phyloP scores from a whole-genome alignment of 2,888 invertebrate genomes.

The Dasypogon diadema region DNA sequence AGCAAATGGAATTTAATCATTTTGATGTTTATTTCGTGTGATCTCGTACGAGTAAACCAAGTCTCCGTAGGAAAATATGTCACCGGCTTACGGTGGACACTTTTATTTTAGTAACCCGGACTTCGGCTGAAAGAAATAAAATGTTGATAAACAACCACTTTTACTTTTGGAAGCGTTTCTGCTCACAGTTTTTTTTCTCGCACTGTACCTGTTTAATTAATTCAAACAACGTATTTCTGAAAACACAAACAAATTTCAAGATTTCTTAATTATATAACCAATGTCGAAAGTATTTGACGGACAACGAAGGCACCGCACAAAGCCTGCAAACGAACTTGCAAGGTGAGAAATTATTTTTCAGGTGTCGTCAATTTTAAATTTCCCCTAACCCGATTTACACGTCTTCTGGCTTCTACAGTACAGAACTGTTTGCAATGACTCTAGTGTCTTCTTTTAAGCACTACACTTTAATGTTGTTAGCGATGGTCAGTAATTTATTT shows the following conservation, averaged over 20 bases:
- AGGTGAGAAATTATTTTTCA: too few species aligned
- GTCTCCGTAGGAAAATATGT: too few species aligned
- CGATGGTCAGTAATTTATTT: too few species aligned
- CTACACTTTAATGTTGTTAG: too few species aligned
- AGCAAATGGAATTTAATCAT: constrained; percentile 50
- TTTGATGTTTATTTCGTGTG: constrained; percentile 3
- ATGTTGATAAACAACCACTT: constrained; percentile 19
- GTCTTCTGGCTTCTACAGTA: neutral
- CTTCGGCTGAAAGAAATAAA: neutral
- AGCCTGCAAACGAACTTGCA: neutral
- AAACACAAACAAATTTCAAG: neutral
- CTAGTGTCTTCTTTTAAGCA: too few species aligned
- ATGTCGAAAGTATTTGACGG: constrained; percentile 14
- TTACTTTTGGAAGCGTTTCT: constrained; percentile 31
- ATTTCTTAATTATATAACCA: constrained; percentile 41
- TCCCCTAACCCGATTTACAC: constrained; percentile 14
- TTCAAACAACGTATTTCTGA: neutral
- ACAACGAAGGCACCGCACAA: neutral
- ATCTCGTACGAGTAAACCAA: too few species aligned
- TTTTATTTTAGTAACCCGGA: too few species aligned
- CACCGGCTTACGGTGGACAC: too few species aligned
- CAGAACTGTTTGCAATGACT: neutral
- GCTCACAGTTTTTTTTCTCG: neutral
- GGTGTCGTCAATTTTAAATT: neutral
- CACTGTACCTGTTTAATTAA: neutral